These are phyloP conservation scores for Lutraria rhynchaena DNA, from an alignment of 1,140 invertebrate species.

Conservation along the genomic window DNA sequence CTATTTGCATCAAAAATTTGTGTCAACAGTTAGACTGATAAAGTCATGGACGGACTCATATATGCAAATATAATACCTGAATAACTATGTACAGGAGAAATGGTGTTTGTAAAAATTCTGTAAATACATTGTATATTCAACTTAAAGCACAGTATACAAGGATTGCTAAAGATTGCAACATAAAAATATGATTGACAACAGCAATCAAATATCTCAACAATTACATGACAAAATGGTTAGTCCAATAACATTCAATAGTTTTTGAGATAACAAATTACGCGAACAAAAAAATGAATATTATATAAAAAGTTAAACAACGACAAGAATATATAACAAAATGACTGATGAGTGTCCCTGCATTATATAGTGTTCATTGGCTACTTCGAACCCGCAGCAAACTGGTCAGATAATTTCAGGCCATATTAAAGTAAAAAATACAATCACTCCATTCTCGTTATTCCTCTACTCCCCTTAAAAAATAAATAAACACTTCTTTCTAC, in stretches of 20 bases:
- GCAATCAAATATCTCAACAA: constrained; percentile 2
- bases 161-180: neutral
- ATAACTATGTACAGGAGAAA: neutral
- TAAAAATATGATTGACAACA: constrained; percentile 24
- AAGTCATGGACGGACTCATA: constrained; percentile 35
- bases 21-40: neutral
- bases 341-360: constrained; percentile 31
- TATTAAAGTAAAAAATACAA: neutral
- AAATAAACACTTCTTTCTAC: neutral
- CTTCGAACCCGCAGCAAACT: constrained; percentile 64
- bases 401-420: constrained; percentile 29
- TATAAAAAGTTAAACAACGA: neutral
- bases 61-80: neutral
- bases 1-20: too few species aligned
- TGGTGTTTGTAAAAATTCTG: neutral
- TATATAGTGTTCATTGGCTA: constrained; percentile 62
- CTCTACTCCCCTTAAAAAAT: neutral
- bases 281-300: constrained; percentile 19
- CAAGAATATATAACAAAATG: constrained; percentile 29
- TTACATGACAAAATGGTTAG: constrained; percentile 16
- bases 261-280: constrained; percentile 7
- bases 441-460: neutral
- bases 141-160: neutral
- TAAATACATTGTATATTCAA: neutral
- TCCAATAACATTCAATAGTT: constrained; percentile 17